Percentiles rank a stretch among this genome's conserved stretches.
These are phyloP conservation scores for Leptinotarsa texana DNA, from an alignment of 1,140 invertebrate species.

Conservation along the genomic window DNA sequence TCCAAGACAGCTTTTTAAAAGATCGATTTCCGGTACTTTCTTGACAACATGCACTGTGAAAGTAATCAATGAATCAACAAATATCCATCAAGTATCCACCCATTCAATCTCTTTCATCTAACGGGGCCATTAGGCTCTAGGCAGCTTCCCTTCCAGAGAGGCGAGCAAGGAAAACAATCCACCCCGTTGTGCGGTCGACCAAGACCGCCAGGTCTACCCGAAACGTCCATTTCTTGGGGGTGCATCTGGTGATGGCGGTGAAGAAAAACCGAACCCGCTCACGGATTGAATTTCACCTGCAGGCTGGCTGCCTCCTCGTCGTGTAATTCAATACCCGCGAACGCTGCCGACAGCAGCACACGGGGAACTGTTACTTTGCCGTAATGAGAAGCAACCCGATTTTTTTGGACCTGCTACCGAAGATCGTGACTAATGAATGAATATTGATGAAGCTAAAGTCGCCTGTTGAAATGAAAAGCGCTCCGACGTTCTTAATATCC, in stretches of 20 bases:
- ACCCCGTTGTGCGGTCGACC: neutral
- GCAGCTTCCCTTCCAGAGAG: no score
- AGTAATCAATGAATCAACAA: no score
- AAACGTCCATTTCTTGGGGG: conserved; percentile 5
- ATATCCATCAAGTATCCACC: no score
- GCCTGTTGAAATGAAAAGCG: no score
- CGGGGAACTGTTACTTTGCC: conserved; percentile 1
- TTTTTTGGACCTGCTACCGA: conserved; percentile 2
- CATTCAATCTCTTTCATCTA: no score
- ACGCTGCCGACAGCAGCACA: neutral
- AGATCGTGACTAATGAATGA: neutral
- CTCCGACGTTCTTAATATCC: no score
- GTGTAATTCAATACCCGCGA: neutral
- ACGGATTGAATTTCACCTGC: conserved; percentile 1
- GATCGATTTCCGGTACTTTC: no score
- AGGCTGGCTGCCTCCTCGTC: conserved; percentile 3
- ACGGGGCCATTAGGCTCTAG: no score
- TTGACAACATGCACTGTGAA: no score
- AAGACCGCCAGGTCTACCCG: neutral
- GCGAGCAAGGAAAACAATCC: neutral
- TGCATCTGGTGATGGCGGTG: conserved; percentile 1
- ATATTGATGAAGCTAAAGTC: no score
- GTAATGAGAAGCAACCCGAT: neutral
- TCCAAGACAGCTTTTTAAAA: no score
- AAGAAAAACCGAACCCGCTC: neutral